These are phyloP conservation scores for Galagoides demidoff DNA, from an alignment of 2,797 vertebrate species.

Conservation along the genomic window DNA sequence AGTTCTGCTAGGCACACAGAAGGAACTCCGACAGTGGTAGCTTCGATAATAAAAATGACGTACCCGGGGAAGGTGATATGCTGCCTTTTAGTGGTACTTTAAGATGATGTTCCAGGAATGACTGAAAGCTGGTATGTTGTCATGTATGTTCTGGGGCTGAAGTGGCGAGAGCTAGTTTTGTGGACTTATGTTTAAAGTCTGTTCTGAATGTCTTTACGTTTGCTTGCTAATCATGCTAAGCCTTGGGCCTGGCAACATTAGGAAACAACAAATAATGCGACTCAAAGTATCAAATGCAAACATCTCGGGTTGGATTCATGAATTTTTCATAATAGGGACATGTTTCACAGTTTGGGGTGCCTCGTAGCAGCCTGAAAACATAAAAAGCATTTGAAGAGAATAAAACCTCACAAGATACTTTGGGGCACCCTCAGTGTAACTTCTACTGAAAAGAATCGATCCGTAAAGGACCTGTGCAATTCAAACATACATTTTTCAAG, in stretches of 20 bases:
- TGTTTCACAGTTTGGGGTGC: neutral
- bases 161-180: neutral
- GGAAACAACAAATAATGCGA: neutral
- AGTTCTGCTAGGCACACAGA: rapidly evolving
- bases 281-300: constrained; percentile 17
- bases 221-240: neutral
- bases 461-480: neutral
- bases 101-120: neutral
- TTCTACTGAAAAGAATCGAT: neutral
- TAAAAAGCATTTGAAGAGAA: constrained; percentile 17
- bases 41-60: neutral
- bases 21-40: neutral
- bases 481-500: neutral
- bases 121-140: neutral
- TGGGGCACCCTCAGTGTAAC: neutral
- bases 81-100: neutral
- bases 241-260: neutral
- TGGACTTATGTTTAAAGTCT: neutral
- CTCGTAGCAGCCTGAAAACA: neutral
- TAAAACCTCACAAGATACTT: neutral
- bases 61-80: rapidly evolving
- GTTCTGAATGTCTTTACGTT: neutral
- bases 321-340: neutral
- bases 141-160: neutral
- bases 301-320: neutral